A percentile compares a stretch with the other conserved stretches of the same genome.
These are phyloP conservation scores for Stegodyphus mimosarum DNA, from an alignment of 1,140 invertebrate species.

Conservation along the genomic window DNA sequence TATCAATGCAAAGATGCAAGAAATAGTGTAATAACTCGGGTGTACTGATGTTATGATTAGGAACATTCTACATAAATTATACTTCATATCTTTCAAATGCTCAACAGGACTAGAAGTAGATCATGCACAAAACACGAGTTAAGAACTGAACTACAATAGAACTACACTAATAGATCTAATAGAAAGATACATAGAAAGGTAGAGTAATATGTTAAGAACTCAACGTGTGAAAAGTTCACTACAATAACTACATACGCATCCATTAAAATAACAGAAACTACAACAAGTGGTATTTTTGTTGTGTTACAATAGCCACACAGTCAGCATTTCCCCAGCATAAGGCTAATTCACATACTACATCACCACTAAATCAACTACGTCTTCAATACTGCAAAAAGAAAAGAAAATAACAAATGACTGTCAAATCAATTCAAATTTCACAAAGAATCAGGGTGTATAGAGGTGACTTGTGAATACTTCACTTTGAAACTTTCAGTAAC, in stretches of 20 bases:
- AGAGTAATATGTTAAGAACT: neutral
- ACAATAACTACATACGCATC: conserved; percentile 27
- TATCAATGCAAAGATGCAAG: too few species aligned
- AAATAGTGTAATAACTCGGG: too few species aligned
- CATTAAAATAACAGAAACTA: conserved; percentile 22
- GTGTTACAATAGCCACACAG: conserved; percentile 22
- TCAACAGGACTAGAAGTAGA: conserved; percentile 42
- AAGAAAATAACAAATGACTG: neutral
- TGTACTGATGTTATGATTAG: neutral
- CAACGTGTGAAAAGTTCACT: neutral
- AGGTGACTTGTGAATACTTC: too few species aligned
- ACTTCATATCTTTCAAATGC: conserved; percentile 48
- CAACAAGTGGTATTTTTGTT: neutral
- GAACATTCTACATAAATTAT: neutral
- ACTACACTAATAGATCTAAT: conserved; percentile 1
- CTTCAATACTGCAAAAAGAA: conserved; percentile 55
- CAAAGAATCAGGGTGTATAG: neutral
- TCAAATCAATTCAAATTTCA: neutral
- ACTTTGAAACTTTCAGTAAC: too few species aligned
- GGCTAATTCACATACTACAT: conserved; percentile 33
- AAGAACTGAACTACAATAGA: neutral
- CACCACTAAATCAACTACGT: conserved; percentile 47
- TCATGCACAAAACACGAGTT: conserved; percentile 37
- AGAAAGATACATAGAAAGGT: neutral
- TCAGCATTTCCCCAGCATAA: conserved; percentile 24